Base-by-base conservation (phyloP, 2,797 vertebrate species). In the Salmo trutta region DNA sequence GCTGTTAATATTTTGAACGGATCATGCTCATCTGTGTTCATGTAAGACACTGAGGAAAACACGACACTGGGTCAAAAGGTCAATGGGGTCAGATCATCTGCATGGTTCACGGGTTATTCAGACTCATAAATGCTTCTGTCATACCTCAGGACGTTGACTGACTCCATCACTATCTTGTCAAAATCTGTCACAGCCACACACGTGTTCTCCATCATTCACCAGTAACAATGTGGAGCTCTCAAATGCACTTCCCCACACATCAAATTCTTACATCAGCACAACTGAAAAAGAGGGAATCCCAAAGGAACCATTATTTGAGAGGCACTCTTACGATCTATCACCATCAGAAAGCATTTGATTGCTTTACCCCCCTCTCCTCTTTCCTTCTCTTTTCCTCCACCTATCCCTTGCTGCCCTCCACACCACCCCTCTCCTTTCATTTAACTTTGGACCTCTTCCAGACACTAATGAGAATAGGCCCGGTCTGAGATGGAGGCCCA, bases 221-320 rank as follows among this genome's bases (percentile, higher is more conserved):
- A 66, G 65, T 29, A 66, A 29, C 65, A 27, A 14, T 66, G 14
- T 8, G 24, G 65, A 27, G 24, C 41, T 47, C 27, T 66, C 10
- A 29, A 65, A 66, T 66, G 12, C 65, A 66, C 31, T 29, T 29
- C 65, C 65, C 27, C 29, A 66, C 27, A 66, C 14, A 66, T 31
- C 24, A 27, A 66, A 66, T 27, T 31, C 65, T 66, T 66, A 66
- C 14, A 66, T 66, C 65, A 66, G 65, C 65, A 66, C 65, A 66
- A 14, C 65, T 31, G 65, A 47, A 47, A 66, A 29, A 66, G 15
- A 31, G 29, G 29, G 8, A 66, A 66, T 29, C 24, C 27, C 14
- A 29, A 66, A 24, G 64, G 64, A 10, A 65, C 64, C 64, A 27
- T 65, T 27, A 65, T 65, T 65, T 65, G 64, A 65, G 64, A 10